phyloP scores from a whole-genome alignment of 2,888 invertebrate species.

The Oxycera nigricornis region DNA sequence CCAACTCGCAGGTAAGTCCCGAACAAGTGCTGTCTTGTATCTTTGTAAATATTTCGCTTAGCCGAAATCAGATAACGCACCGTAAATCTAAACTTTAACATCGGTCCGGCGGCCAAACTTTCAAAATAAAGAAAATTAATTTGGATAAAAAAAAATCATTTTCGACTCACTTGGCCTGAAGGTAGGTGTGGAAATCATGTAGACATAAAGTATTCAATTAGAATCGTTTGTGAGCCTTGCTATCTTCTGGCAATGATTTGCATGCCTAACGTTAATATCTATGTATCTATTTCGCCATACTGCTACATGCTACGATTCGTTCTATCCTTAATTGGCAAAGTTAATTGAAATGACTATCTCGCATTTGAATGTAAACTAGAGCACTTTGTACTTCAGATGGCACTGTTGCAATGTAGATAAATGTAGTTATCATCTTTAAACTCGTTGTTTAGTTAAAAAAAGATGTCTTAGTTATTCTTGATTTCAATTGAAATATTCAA shows the following conservation, averaged over 20 bases:
- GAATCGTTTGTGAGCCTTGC: not conserved
- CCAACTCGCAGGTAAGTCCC: constrained; percentile 67
- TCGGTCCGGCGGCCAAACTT: no score
- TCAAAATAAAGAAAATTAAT: not conserved
- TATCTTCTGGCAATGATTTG: not conserved
- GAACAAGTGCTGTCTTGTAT: not conserved
- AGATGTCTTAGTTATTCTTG: not conserved
- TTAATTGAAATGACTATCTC: not conserved
- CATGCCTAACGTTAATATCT: not conserved
- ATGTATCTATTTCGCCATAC: no score
- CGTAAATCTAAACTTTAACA: not conserved
- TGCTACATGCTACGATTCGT: no score
- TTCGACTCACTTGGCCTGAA: no score
- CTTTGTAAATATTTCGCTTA: not conserved
- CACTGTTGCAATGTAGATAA: not conserved
- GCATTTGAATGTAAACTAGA: no score
- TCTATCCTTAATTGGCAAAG: not conserved
- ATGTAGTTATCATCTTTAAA: no score
- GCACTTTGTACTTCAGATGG: not conserved
- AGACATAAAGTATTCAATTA: no score
- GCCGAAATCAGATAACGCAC: not conserved
- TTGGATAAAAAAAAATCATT: not conserved
- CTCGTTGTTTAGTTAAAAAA: not conserved
- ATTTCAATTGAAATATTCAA: not conserved
- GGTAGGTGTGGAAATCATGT: not conserved